Evolutionary conservation across 2,888 invertebrate species (phyloP).

Genomic region (Scaptomyza parva): DNA sequence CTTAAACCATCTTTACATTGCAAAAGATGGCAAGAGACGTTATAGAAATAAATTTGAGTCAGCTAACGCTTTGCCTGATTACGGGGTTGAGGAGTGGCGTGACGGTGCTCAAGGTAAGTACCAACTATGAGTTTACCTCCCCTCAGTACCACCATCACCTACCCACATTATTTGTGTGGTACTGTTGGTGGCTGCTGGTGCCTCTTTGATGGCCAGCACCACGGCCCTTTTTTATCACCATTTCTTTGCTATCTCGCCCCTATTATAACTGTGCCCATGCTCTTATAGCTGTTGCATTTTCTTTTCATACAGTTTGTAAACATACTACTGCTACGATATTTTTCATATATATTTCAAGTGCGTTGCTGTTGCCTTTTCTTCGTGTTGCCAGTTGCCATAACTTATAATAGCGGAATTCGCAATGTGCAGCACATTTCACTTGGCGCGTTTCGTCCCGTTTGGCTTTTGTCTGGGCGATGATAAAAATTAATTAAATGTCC

Average conservation of each 20-base stretch:
- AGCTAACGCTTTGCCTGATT: constrained; percentile 87
- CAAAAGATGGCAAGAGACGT: constrained; percentile 84
- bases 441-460: constrained; percentile 14
- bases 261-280: neutral
- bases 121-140: constrained; percentile 20
- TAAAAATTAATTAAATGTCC: constrained; percentile 75
- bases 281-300: constrained; percentile 54
- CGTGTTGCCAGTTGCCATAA: constrained; percentile 44
- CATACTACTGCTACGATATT: constrained; percentile 5
- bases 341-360: constrained; percentile 60
- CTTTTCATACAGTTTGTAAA: constrained; percentile 55
- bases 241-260: neutral
- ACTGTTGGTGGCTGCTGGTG: constrained; percentile 41
- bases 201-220: constrained; percentile 56
- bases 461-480: constrained; percentile 53
- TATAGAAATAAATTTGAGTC: constrained; percentile 86
- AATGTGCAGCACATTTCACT: constrained; percentile 16
- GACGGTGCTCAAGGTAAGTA: constrained; percentile 85
- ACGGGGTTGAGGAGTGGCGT: constrained; percentile 91
- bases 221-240: constrained; percentile 57
- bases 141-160: neutral
- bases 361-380: constrained; percentile 45
- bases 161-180: neutral
- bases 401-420: constrained; percentile 45
- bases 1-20: constrained; percentile 49